phyloP scores from a whole-genome alignment of 2,888 invertebrate genomes.

The Drosophila longiperda region DNA sequence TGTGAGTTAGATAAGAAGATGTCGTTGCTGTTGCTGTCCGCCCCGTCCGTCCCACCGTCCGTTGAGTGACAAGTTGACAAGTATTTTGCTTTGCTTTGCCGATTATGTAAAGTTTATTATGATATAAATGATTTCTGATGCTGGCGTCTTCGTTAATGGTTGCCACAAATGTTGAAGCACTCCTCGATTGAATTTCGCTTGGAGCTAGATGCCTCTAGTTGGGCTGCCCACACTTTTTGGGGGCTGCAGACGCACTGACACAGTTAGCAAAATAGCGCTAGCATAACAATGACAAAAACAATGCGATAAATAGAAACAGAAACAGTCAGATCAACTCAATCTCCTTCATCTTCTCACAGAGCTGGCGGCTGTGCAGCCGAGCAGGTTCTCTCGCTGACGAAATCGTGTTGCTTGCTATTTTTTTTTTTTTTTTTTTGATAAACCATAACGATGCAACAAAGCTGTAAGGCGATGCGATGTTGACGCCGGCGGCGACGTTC shows the following conservation, averaged over 20 bases:
- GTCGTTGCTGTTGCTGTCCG: constrained; percentile 17
- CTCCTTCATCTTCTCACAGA: constrained; percentile 17
- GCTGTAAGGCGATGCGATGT: constrained; percentile 24
- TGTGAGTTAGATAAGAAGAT: constrained; percentile 67
- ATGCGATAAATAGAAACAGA: constrained; percentile 12
- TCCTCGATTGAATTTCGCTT: constrained; percentile 56
- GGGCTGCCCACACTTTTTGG: constrained; percentile 34
- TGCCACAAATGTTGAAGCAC: constrained; percentile 18
- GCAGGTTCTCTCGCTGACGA: constrained; percentile 52
- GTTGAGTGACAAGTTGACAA: constrained; percentile 64
- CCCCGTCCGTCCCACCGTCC: constrained; percentile 12
- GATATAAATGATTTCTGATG: constrained; percentile 2
- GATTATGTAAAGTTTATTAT: constrained; percentile 57
- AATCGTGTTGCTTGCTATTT: constrained; percentile 42
- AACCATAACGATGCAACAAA: constrained; percentile 59
- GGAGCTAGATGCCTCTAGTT: neutral
- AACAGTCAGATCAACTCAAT: constrained; percentile 22
- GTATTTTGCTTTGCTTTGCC: constrained; percentile 27
- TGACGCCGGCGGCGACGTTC: constrained; percentile 26
- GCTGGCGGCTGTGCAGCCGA: constrained; percentile 26
- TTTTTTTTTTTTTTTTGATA: constrained; percentile 50
- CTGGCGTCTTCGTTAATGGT: constrained; percentile 27
- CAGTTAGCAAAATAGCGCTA: constrained; percentile 47
- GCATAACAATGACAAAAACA: constrained; percentile 33
- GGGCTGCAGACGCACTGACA: constrained; percentile 48